phyloP scores from a whole-genome alignment of 2,797 vertebrate genomes.

The Gila robusta region DNA sequence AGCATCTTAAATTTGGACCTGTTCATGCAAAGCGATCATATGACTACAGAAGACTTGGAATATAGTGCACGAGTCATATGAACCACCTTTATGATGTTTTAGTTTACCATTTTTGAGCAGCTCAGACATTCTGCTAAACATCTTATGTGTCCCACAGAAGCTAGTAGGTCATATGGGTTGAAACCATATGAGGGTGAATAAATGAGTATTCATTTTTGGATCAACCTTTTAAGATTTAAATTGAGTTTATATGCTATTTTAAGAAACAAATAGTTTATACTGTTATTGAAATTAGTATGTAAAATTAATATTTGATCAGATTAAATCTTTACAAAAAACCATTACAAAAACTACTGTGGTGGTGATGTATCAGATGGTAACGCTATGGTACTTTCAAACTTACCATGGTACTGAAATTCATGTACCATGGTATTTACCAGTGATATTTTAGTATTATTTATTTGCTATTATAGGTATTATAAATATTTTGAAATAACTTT shows the following conservation, averaged over 20 bases:
- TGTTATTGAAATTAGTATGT: neutral
- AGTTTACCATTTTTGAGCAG: neutral
- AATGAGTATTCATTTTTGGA: neutral
- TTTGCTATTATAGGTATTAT: neutral
- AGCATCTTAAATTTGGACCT: no score
- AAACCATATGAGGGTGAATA: neutral
- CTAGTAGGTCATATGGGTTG: neutral
- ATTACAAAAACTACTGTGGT: neutral
- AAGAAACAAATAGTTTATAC: neutral
- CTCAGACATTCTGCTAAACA: neutral
- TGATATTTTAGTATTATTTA: neutral
- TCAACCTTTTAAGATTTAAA: neutral
- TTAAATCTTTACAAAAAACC: neutral
- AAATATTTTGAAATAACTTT: neutral
- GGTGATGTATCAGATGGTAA: neutral
- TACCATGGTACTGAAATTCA: neutral
- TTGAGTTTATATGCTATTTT: neutral
- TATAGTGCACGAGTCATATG: neutral
- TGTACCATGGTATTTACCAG: neutral
- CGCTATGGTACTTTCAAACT: neutral
- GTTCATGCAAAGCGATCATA: no score
- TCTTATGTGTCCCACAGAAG: neutral
- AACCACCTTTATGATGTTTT: no score
- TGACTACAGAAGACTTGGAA: neutral
- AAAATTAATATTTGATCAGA: neutral